Evolutionary conservation across 2,797 vertebrate species (phyloP).

Genomic region (Hipposideros larvatus): DNA sequence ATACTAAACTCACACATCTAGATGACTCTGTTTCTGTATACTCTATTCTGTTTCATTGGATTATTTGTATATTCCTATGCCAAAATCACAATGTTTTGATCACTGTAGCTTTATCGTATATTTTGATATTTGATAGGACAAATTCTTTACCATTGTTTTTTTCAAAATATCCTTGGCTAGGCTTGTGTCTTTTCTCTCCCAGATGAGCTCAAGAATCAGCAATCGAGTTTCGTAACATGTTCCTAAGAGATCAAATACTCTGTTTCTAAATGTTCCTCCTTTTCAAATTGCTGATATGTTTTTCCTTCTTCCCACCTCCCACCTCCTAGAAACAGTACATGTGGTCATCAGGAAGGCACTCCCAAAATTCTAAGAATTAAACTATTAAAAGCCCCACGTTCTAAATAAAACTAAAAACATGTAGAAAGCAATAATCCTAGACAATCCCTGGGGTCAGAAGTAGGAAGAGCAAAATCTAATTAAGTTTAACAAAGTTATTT

Average conservation of each 20-base stretch:
- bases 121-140: conserved; percentile 67
- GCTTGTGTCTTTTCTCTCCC: conserved; percentile 65
- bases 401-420: conserved; percentile 55
- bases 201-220: conserved; percentile 67
- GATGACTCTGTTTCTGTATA: neutral
- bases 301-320: neutral
- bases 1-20: neutral
- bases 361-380: conserved; percentile 60
- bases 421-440: neutral
- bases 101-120: conserved; percentile 69
- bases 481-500: conserved; percentile 9
- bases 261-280: conserved; percentile 71
- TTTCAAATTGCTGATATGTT: conserved; percentile 64
- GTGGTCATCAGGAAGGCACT: conserved; percentile 13
- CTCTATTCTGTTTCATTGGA: neutral
- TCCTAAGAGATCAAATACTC: conserved; percentile 54
- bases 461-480: neutral
- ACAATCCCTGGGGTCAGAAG: neutral
- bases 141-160: conserved; percentile 65
- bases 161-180: conserved; percentile 81
- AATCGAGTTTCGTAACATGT: conserved; percentile 68
- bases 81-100: conserved; percentile 64
- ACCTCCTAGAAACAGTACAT: conserved; percentile 26
- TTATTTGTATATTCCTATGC: conserved; percentile 23
- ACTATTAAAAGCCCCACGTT: neutral